Evolutionary conservation across 2,888 invertebrate genomes (phyloP), one percentile per base, ranked within the genome.

Genomic region (Heterodera filipjevi): DNA sequence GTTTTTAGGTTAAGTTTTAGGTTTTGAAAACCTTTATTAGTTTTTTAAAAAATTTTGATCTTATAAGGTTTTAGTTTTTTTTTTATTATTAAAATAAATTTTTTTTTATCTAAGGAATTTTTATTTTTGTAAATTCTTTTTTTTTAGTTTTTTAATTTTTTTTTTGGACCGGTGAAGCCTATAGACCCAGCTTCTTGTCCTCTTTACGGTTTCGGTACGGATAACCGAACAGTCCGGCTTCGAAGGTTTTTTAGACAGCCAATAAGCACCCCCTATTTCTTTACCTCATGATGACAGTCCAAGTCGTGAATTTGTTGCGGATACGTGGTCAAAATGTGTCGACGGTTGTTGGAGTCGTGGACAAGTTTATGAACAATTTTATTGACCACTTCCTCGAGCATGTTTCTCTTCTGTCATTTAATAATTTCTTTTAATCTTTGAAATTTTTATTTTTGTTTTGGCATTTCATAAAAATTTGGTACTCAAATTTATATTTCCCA

Each of bases 261-360:
- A n/a, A n/a, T n/a, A n/a, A n/a, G n/a, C n/a, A 53, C 16, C 19
- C 6, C 16, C 22, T 53, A 53, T 2, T 71, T 22, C 14, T 46
- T 32, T 22, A 77, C 30, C 79, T 89, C 86, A 83, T 90, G 90
- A 59, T 82, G 82, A 82, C 90, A 91, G 46, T 87, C 88, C 77
- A 86, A 77, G 44, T 87, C 82, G 12, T 80, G 79, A 59, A 89
- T 80, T 1, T 71, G 76, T 35, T 80, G 83, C 12, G 84, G 83
- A 12, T 83, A 81, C 49, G 79, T 76, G 72, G 80, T 82, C 83
- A 85, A 44, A 77, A 85, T 76, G 72, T 81, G 49, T 79, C 79
- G 68, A 77, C 64, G 80, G 30, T 76, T 82, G 53, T 78, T 80
- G 32, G 72, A 66, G 68, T 83, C 84, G 66, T 80, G 81, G 27